These are phyloP conservation scores for Eristalis intricaria DNA, from an alignment of 2,888 invertebrate species.

Conservation along the genomic window DNA sequence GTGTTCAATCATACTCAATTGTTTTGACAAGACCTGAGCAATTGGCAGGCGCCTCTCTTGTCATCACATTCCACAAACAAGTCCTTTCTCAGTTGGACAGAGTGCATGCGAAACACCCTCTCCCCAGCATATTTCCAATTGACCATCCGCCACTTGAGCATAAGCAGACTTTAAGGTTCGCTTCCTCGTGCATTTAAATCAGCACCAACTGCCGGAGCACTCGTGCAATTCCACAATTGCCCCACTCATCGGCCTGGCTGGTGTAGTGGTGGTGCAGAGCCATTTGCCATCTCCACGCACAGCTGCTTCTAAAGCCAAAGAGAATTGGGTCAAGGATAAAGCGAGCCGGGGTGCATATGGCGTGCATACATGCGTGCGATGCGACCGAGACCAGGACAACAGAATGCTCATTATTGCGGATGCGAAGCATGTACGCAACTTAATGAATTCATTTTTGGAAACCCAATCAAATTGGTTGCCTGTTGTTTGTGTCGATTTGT, in stretches of 20 bases:
- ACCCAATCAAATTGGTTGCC: background rate
- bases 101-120: background rate
- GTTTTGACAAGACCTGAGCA: background rate
- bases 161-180: background rate
- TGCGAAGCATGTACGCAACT: background rate
- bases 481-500: background rate
- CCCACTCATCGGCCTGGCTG: background rate
- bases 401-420: background rate
- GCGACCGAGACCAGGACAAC: background rate
- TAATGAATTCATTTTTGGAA: background rate
- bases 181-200: background rate
- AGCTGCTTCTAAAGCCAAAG: background rate
- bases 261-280: background rate
- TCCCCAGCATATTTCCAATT: background rate
- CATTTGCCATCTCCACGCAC: background rate
- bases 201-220: background rate
- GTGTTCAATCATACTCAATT: too few relatives aligned
- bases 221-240: background rate
- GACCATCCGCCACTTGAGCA: background rate
- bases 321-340: slow-evolving; percentile 34
- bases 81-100: too few relatives aligned
- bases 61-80: background rate
- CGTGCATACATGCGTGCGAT: background rate
- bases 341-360: background rate
- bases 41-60: background rate